phyloP scores from a whole-genome alignment of 2,113 vertebrate species.

The Alouatta palliata region DNA sequence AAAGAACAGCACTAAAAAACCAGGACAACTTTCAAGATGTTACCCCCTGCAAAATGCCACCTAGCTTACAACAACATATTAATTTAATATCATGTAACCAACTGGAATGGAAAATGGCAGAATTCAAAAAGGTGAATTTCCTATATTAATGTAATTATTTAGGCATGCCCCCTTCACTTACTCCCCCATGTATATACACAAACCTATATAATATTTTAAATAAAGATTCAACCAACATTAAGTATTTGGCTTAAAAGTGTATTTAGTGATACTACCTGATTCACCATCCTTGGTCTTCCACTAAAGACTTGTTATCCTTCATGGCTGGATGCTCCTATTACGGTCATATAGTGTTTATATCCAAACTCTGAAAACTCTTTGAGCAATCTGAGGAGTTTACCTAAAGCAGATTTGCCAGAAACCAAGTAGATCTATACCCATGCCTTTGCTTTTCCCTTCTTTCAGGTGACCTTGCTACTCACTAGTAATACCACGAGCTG shows the following conservation, averaged over 20 bases:
- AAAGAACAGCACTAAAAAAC: neutral
- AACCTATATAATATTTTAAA: constrained; percentile 57
- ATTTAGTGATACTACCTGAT: constrained; percentile 11
- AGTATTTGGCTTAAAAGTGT: constrained; percentile 37
- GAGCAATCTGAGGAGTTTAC: neutral
- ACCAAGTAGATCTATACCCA: neutral
- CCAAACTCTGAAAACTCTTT: neutral
- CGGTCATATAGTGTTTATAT: neutral
- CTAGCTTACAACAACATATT: neutral
- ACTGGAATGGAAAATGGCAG: constrained; percentile 47
- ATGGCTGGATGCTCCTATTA: constrained; percentile 4
- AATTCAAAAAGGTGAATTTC: constrained; percentile 37
- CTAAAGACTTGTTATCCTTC: neutral
- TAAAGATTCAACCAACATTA: constrained; percentile 58
- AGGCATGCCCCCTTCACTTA: neutral
- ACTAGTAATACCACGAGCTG: neutral
- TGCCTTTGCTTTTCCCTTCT: neutral
- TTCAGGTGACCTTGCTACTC: neutral
- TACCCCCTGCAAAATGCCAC: neutral
- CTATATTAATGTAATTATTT: constrained; percentile 62
- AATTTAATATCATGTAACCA: constrained; percentile 40
- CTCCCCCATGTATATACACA: neutral
- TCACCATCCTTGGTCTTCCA: constrained; percentile 1
- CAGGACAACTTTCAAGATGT: neutral
- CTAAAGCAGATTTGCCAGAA: neutral